Percentiles rank a stretch among this genome's conserved stretches.
phyloP scores from a whole-genome alignment of 2,113 vertebrate species.

The Eira barbara region DNA sequence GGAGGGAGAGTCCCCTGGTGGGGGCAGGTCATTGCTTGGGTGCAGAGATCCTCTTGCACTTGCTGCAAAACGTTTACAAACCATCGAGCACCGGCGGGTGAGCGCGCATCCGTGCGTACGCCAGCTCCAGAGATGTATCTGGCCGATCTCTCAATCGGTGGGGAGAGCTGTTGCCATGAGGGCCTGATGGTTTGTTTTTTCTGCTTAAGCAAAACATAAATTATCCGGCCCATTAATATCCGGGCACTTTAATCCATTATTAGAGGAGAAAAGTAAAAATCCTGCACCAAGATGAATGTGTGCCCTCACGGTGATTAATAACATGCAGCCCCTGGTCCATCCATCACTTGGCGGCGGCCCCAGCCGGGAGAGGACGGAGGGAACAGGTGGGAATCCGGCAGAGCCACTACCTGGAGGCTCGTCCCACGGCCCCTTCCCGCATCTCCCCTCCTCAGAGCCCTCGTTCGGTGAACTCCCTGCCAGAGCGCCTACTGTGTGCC shows the following conservation, averaged over 20 bases:
- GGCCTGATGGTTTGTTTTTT: conserved; percentile 67
- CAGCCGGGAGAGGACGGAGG: not conserved
- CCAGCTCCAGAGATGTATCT: conserved; percentile 53
- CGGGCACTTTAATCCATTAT: conserved; percentile 64
- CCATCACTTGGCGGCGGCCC: conserved; percentile 42
- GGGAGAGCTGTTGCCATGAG: not conserved
- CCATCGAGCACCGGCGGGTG: not conserved
- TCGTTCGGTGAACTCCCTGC: too few species aligned
- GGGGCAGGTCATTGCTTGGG: conserved; percentile 36
- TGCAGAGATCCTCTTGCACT: not conserved
- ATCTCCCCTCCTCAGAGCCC: not conserved
- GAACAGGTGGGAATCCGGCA: not conserved
- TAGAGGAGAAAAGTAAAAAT: conserved; percentile 74
- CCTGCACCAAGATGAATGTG: conserved; percentile 73
- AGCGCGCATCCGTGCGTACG: not conserved
- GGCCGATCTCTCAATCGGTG: conserved; percentile 63
- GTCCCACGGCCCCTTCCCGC: not conserved
- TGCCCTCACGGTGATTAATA: conserved; percentile 78
- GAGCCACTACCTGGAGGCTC: not conserved
- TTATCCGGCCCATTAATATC: conserved; percentile 78
- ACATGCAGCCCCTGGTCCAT: conserved; percentile 19
- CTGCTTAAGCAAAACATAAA: conserved; percentile 68
- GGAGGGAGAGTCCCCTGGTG: conserved; percentile 26
- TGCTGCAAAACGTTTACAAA: conserved; percentile 24
- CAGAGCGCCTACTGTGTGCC: not conserved